Base-by-base conservation (phyloP, 1,140 invertebrate genomes). In the Saccostrea echinata region DNA sequence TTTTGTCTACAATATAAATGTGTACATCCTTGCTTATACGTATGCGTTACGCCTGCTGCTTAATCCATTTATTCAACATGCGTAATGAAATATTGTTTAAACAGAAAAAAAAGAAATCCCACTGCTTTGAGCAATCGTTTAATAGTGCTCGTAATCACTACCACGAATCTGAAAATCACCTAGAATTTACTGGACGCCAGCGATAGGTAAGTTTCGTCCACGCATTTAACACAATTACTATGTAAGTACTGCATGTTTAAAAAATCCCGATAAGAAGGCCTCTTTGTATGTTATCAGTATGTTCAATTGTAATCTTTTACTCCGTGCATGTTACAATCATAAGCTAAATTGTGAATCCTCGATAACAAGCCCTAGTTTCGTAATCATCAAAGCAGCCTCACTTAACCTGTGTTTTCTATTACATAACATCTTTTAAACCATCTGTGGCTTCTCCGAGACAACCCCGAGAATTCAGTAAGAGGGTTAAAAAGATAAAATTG, bases 401-500 rank as follows among this genome's bases (percentile, higher is more conserved):
- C 27, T 76, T 27, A 30, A 76, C 68, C 68, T 18, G 24, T 3
- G 27, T 76, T 76, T 18, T 35, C 27, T 27, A 27, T 76, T 76
- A 76, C 68, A 76, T 76, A 76, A 76, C 68, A 76, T 76, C 27
- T 16, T 27, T 30, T 27, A 30, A 76, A 76, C 27, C 68, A 76
- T 76, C 24, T 76, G 68, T 33, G 27, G 68, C 24, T 76, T 76
- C 16, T 76, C 68, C 33, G 27, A 76, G 68, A 33, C 68, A 76
- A 76, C 27, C 57, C 33, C 68, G 13, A 30, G 27, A 24, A 76
- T 76, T 27, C 68, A 76, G 27, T 76, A 76, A 76, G 68, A 76
- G 68, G 68, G 68, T 76, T 76, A 35, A 76, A 76, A 76, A 76
- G 68, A 76, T 76, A 76, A 76, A 76, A 76, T 76, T 76, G 68